These are phyloP conservation scores for Cygnus olor DNA, from an alignment of 2,797 vertebrate species.

Conservation along the genomic window DNA sequence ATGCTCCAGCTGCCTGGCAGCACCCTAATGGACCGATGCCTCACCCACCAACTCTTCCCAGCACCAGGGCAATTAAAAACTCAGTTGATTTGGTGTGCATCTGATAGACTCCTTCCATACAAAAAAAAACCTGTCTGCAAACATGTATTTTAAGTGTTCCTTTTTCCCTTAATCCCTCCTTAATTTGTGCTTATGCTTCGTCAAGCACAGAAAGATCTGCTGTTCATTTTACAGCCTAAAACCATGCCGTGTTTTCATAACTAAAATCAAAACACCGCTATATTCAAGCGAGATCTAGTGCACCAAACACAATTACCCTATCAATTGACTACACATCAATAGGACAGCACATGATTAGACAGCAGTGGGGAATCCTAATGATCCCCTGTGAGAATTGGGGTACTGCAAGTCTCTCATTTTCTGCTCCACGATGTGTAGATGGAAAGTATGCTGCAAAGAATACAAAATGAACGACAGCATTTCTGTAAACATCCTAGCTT, in stretches of 20 bases:
- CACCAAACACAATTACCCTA: constrained; percentile 34
- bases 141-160: constrained; percentile 60
- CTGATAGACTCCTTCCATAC: constrained; percentile 35
- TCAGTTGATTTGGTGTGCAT: constrained; percentile 28
- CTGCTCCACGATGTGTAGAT: constrained; percentile 65
- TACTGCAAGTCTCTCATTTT: constrained; percentile 65
- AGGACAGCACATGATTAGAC: constrained; percentile 58
- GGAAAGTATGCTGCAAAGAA: constrained; percentile 49
- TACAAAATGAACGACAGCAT: constrained; percentile 28
- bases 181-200: constrained; percentile 22
- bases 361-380: constrained; percentile 67
- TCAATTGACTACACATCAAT: constrained; percentile 55
- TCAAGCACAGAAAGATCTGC: constrained; percentile 31
- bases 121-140: constrained; percentile 36
- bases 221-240: constrained; percentile 50
- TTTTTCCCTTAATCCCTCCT: constrained; percentile 17
- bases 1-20: background rate
- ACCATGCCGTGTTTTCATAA: constrained; percentile 26
- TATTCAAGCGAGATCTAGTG: constrained; percentile 9
- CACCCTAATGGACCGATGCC: background rate
- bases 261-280: constrained; percentile 18
- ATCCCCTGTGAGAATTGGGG: constrained; percentile 58
- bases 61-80: constrained; percentile 44
- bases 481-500: constrained; percentile 45
- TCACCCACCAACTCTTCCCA: constrained; percentile 6